Conservation (phyloP, 2,888 invertebrate species). For the Lathronympha strigana region DNA sequence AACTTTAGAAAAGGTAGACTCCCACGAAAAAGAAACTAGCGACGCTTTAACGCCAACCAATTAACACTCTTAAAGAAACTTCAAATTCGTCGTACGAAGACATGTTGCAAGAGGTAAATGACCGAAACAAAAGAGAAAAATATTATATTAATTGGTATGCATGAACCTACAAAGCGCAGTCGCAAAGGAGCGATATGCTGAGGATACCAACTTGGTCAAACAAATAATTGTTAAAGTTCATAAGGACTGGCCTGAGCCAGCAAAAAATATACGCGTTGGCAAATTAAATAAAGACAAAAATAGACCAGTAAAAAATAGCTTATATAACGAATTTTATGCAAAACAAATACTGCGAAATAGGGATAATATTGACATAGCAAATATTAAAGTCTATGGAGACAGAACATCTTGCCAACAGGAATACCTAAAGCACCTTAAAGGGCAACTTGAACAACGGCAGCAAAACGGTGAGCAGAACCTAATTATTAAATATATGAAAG, state of each 20-base stretch:
- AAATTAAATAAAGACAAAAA: conserved; percentile 24
- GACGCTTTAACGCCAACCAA: too few species aligned
- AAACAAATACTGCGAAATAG: conserved; percentile 13
- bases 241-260: background rate
- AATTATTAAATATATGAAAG: conserved; percentile 29
- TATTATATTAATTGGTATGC: too few species aligned
- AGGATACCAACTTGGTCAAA: too few species aligned
- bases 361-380: background rate
- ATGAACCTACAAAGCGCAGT: too few species aligned
- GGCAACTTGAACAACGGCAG: conserved; percentile 13
- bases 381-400: conserved; percentile 6
- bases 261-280: conserved; percentile 11
- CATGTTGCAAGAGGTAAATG: too few species aligned
- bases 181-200: too few species aligned
- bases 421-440: conserved; percentile 6
- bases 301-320: conserved; percentile 17
- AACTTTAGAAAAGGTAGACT: too few species aligned
- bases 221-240: too few species aligned
- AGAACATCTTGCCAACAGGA: background rate
- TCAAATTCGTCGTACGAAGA: too few species aligned
- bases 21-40: too few species aligned
- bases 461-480: conserved; percentile 24
- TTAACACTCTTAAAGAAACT: too few species aligned
- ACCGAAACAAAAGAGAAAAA: too few species aligned
- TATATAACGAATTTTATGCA: background rate